These are phyloP conservation scores for Poeciliopsis turneri DNA, from an alignment of 2,797 vertebrate species.

Conservation along the genomic window DNA sequence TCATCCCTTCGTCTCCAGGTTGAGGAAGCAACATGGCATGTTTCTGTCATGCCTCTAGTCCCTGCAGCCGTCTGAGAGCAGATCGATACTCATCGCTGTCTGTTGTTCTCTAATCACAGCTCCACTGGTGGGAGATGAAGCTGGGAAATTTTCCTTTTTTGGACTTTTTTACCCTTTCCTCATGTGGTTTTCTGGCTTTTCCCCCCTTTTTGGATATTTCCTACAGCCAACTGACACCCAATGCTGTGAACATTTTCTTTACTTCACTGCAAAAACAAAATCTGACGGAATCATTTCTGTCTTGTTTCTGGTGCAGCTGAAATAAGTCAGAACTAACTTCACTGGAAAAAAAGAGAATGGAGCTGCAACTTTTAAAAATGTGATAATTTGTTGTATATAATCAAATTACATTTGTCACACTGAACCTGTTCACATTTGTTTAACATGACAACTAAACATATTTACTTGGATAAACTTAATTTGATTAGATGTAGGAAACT, in stretches of 20 bases:
- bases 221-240: slow-evolving; percentile 50
- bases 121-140: slow-evolving; percentile 64
- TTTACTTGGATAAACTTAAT: no score
- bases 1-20: slow-evolving; percentile 15
- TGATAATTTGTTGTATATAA: no score
- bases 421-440: no score
- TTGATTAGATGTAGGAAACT: no score
- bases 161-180: slow-evolving; percentile 9
- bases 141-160: slow-evolving; percentile 36
- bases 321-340: no score
- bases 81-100: slow-evolving; percentile 73
- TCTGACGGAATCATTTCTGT: no score
- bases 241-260: slow-evolving; percentile 14
- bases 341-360: no score
- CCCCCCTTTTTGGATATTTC: slow-evolving; percentile 9
- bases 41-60: slow-evolving; percentile 65
- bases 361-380: no score
- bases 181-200: slow-evolving; percentile 19
- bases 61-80: slow-evolving; percentile 51
- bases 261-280: slow-evolving; percentile 6
- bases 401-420: no score
- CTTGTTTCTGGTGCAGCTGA: no score
- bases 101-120: slow-evolving; percentile 73
- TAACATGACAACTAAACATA: no score
- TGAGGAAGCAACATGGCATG: slow-evolving; percentile 54